Evolutionary conservation across 2,113 vertebrate genomes (phyloP).

Genomic region (Pelusios castaneus): DNA sequence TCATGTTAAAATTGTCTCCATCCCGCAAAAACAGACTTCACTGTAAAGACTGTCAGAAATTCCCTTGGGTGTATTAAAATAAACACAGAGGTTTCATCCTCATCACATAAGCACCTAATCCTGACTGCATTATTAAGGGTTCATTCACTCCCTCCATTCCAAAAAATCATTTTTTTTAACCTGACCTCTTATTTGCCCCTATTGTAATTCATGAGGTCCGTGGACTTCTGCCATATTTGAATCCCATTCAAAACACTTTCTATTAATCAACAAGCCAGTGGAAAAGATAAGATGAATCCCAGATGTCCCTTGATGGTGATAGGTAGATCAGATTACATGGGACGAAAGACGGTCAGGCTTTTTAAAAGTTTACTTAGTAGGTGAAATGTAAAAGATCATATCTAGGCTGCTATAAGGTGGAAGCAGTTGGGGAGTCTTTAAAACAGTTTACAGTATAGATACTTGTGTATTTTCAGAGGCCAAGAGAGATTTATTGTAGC

Average conservation of each 20-base stretch:
- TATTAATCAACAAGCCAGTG: conserved; percentile 68
- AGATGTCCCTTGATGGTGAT: conserved; percentile 71
- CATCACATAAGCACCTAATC: conserved; percentile 16
- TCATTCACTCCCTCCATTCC: background rate
- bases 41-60: conserved; percentile 35
- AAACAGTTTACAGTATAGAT: conserved; percentile 57
- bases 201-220: conserved; percentile 61
- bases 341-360: conserved; percentile 61
- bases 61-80: conserved; percentile 10
- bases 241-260: conserved; percentile 73
- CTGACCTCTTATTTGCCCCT: conserved; percentile 59
- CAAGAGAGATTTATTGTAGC: conserved; percentile 55
- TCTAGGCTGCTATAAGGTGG: conserved; percentile 46
- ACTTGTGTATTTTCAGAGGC: conserved; percentile 51
- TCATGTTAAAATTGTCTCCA: conserved; percentile 3
- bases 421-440: conserved; percentile 52
- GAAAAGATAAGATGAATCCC: conserved; percentile 78
- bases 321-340: conserved; percentile 68
- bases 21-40: background rate
- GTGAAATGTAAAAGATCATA: conserved; percentile 62
- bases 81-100: conserved; percentile 33
- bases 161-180: background rate
- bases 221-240: conserved; percentile 66
- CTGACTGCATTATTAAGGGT: background rate
- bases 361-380: conserved; percentile 61